Percentiles rank a stretch among this genome's conserved stretches.
These are phyloP conservation scores for Trachelus tabidus DNA, from an alignment of 2,888 invertebrate genomes.

Conservation along the genomic window DNA sequence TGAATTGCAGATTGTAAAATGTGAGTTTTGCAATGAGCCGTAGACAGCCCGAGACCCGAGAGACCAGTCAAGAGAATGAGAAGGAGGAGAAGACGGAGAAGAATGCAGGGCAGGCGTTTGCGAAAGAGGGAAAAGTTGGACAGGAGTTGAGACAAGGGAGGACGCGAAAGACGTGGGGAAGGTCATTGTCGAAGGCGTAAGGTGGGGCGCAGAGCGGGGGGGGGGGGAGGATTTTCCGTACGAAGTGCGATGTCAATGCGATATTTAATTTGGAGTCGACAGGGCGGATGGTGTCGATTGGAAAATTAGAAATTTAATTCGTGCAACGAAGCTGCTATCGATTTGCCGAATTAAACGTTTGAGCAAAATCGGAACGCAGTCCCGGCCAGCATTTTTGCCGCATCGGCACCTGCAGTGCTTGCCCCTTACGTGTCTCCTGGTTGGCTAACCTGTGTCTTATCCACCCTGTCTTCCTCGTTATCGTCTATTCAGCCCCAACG, in stretches of 20 bases:
- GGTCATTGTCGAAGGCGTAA: too few relatives aligned
- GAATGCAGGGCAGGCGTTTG: too few relatives aligned
- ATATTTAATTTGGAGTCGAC: neutral
- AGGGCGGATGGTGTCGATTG: constrained; percentile 27
- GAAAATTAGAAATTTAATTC: constrained; percentile 45
- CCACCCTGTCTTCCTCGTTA: neutral
- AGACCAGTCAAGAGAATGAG: too few relatives aligned
- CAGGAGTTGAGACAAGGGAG: too few relatives aligned
- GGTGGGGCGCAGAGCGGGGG: too few relatives aligned
- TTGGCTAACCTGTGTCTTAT: neutral
- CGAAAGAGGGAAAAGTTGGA: too few relatives aligned
- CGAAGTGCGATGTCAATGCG: neutral
- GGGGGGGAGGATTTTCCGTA: too few relatives aligned
- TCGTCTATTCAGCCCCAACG: too few relatives aligned
- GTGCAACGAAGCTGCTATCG: constrained; percentile 33
- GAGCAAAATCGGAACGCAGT: constrained; percentile 29
- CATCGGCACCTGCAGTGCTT: constrained; percentile 48
- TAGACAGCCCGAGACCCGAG: too few relatives aligned
- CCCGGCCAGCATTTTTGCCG: constrained; percentile 18
- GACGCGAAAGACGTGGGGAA: too few relatives aligned
- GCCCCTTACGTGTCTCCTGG: constrained; percentile 17
- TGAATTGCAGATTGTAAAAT: constrained; percentile 1
- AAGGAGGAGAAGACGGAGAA: too few relatives aligned
- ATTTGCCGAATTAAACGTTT: constrained; percentile 53
- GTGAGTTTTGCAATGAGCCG: neutral